Conservation (phyloP, 2,113 vertebrate genomes). For the Cathartes aura region DNA sequence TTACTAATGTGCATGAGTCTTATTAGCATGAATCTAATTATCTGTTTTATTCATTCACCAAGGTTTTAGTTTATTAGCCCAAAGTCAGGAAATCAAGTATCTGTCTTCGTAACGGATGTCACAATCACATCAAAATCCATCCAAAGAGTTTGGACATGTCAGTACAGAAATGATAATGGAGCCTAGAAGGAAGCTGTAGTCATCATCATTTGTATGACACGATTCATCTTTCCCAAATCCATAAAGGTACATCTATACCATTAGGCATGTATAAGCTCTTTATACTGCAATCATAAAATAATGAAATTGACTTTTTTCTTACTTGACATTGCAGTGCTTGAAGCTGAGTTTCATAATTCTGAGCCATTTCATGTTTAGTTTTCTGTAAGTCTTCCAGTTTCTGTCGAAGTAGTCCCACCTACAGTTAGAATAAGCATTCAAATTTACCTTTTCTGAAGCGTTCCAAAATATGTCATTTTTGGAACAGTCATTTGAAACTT, state of each 20-base stretch:
- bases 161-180: background rate
- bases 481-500: background rate
- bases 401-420: constrained; percentile 78
- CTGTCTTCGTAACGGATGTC: background rate
- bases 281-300: background rate
- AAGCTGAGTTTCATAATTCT: constrained; percentile 77
- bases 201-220: background rate
- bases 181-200: background rate
- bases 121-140: background rate
- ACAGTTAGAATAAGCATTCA: constrained; percentile 49
- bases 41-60: background rate
- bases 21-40: background rate
- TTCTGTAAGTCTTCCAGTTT: constrained; percentile 79
- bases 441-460: constrained; percentile 9
- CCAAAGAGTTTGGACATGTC: background rate
- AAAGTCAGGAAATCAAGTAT: background rate
- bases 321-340: constrained; percentile 78
- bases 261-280: background rate
- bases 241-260: background rate
- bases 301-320: constrained; percentile 50
- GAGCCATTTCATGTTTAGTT: constrained; percentile 71
- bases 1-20: background rate
- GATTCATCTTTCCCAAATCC: background rate
- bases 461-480: background rate
- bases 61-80: background rate